phyloP scores from a whole-genome alignment of 1,140 invertebrate species.

The Trachymyrmex septentrionalis region DNA sequence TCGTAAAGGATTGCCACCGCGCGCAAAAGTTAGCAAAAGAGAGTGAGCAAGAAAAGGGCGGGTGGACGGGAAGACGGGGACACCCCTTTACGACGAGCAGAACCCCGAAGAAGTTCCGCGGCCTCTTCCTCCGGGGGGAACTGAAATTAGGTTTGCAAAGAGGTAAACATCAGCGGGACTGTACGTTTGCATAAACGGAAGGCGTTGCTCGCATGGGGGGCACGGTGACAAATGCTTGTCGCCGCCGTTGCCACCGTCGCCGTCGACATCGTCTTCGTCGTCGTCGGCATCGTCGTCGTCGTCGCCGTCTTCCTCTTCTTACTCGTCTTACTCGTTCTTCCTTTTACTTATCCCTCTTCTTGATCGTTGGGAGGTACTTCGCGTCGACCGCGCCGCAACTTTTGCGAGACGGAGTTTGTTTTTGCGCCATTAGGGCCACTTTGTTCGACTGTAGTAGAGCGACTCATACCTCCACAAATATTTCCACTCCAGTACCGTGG shows the following conservation, averaged over 20 bases:
- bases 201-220: slow-evolving; percentile 80
- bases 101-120: slow-evolving; percentile 78
- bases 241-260: slow-evolving; percentile 66
- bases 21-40: slow-evolving; percentile 71
- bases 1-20: slow-evolving; percentile 74
- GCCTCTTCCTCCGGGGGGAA: slow-evolving; percentile 77
- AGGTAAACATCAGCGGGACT: slow-evolving; percentile 84
- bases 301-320: slow-evolving; percentile 39
- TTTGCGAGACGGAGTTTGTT: slow-evolving; percentile 79
- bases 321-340: slow-evolving; percentile 57
- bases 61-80: not conserved
- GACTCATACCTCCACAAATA: slow-evolving; percentile 73
- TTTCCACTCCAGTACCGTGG: slow-evolving; percentile 54
- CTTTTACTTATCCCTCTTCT: slow-evolving; percentile 66
- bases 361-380: slow-evolving; percentile 57
- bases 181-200: slow-evolving; percentile 85
- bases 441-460: slow-evolving; percentile 77
- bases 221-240: slow-evolving; percentile 83
- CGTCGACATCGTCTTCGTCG: not conserved
- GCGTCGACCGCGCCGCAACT: slow-evolving; percentile 72
- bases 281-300: slow-evolving; percentile 6
- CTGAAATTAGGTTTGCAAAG: slow-evolving; percentile 85
- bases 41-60: slow-evolving; percentile 53
- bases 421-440: slow-evolving; percentile 82
- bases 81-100: slow-evolving; percentile 66